Evolutionary conservation across 2,888 invertebrate species (phyloP), one percentile per base, ranked within the genome.

Genomic region (Ceriagrion tenellum): DNA sequence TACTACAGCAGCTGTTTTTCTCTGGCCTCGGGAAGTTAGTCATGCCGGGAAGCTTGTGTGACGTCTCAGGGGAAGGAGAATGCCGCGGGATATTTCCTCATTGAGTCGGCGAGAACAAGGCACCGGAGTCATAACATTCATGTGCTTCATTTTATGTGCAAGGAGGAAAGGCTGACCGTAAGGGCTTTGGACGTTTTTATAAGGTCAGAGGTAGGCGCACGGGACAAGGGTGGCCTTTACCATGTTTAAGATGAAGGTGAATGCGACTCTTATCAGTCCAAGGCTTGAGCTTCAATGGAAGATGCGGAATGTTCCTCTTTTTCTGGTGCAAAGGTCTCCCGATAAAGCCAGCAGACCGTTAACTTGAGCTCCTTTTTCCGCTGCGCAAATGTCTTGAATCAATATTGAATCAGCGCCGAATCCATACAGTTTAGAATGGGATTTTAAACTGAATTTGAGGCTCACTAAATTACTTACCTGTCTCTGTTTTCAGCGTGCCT

Each of bases 151-250:
- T 69, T 69, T 69, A 47, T 47, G 8, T 47, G 8, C n/a, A 4
- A 12, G 1, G 69, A 26, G n/a, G n/a, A n/a, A 12, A 69, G 2
- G 69, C n/a, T 69, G 69, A 23, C 69, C 69, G 35, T 81, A 30
- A 35, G 35, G 81, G 35, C 81, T 81, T 81, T 30, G 81, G 18
- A 81, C 30, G 10, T 16, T 81, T 12, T 81, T 2, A 81, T 81
- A 81, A 81, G 81, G 81, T 81, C 81, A 81, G 81, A 81, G 35
- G 69, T 69, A 69, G 69, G n/a, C n/a, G 69, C 8, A 69, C 69
- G 69, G 16, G 81, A 35, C 8, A 81, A 81, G 35, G 30, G 16
- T 30, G 81, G 81, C 81, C 81, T 81, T 81, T 81, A 81, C 35
- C 81, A n/a, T 81, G 30, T n/a, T 81, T 30, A 81, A 81, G 81